A percentile compares a stretch with the other conserved stretches of the same genome.
Evolutionary conservation across 2,113 vertebrate genomes (phyloP).

Genomic region (Neodontobutis hainanensis): DNA sequence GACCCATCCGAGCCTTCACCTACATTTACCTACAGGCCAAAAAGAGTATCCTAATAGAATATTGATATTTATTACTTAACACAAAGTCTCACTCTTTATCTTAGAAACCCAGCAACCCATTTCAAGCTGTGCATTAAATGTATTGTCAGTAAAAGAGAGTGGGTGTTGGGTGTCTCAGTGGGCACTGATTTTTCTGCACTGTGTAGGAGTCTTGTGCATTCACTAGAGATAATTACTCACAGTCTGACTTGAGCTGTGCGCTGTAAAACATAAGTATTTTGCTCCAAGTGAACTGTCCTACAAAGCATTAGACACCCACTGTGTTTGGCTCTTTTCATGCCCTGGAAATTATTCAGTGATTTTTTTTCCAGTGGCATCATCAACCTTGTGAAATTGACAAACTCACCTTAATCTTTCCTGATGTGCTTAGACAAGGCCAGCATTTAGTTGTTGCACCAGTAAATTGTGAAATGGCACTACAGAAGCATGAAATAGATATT

Average conservation of each 20-base stretch:
- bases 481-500: conserved; percentile 67
- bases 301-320: conserved; percentile 31
- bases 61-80: not conserved
- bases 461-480: conserved; percentile 30
- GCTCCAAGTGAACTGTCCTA: conserved; percentile 7
- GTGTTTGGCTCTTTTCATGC: conserved; percentile 4
- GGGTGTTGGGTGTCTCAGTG: not conserved
- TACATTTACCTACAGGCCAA: not conserved
- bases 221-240: conserved; percentile 4
- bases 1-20: too few relatives aligned
- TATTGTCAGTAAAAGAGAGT: not conserved
- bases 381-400: conserved; percentile 31
- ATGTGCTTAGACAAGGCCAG: conserved; percentile 12
- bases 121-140: not conserved
- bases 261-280: not conserved
- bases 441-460: conserved; percentile 38
- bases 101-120: not conserved
- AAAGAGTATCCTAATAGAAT: not conserved
- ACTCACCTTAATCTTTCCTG: conserved; percentile 17
- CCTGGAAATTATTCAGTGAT: conserved; percentile 12
- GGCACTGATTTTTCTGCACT: not conserved
- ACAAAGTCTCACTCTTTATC: not conserved
- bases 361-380: conserved; percentile 20
- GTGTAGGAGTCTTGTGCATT: conserved; percentile 1
- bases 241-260: conserved; percentile 1